Percentiles rank a stretch among this genome's conserved stretches.
Evolutionary conservation across 2,113 vertebrate genomes (phyloP).

Genomic region (Cyprinus carpio): DNA sequence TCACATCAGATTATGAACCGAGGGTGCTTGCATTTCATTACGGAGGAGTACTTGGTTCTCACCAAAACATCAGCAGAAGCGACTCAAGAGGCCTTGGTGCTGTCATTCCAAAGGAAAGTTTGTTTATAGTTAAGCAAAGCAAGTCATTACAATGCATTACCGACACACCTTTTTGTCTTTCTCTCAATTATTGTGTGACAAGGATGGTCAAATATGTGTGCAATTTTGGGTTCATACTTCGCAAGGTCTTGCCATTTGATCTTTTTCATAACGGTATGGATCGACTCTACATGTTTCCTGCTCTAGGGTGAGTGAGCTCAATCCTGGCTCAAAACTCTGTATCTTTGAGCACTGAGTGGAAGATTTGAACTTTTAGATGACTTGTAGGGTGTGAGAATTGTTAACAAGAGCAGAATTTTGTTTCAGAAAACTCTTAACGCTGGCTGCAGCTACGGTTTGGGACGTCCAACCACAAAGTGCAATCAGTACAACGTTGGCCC

Average conservation of each 20-base stretch:
- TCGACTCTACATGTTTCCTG: slow-evolving; percentile 1
- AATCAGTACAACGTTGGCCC: slow-evolving; percentile 63
- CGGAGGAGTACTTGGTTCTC: background rate
- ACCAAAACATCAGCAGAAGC: background rate
- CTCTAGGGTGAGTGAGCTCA: background rate
- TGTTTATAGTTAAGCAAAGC: background rate
- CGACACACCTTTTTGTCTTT: no score
- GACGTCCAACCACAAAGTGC: slow-evolving; percentile 58
- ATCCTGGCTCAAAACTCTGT: slow-evolving; percentile 7
- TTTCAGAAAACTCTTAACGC: slow-evolving; percentile 59
- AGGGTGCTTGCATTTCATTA: background rate
- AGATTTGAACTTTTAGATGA: slow-evolving; percentile 52
- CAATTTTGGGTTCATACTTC: background rate
- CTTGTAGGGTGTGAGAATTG: slow-evolving; percentile 32
- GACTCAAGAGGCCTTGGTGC: background rate
- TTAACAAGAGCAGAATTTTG: slow-evolving; percentile 61
- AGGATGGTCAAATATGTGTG: no score
- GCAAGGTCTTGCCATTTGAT: background rate
- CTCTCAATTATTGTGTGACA: no score
- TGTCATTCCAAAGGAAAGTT: background rate
- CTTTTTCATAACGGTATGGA: background rate
- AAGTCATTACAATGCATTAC: no score
- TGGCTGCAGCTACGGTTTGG: slow-evolving; percentile 57
- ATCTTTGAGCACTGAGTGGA: slow-evolving; percentile 33
- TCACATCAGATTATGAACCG: background rate